Base-by-base conservation (phyloP, 2,888 invertebrate genomes). In the Phaedon cochleariae region DNA sequence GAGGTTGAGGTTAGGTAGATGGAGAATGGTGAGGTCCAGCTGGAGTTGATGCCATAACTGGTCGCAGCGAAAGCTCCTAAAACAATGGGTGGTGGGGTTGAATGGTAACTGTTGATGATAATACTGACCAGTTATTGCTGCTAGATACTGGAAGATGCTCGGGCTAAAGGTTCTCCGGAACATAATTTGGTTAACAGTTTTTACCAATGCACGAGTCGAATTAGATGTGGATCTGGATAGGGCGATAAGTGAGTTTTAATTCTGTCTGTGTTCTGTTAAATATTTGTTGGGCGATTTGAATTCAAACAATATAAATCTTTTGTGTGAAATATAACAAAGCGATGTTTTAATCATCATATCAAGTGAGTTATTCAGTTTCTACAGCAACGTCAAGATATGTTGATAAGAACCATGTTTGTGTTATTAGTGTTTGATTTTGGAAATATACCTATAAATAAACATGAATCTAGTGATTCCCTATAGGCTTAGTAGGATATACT, bases 11-110 rank as follows among this genome's bases (percentile, higher is more conserved):
- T 78, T 2, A 89, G 84, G 76, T 85, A 84, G n/a, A 86, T 84
- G 17, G 89, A 77, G 26, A 87, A 87, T 10, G 89, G 88, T 54
- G 89, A 88, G 10, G 89, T 86, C 89, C 89, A 89, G 54, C 88
- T 88, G 79, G 81, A 82, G 71, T 82, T 82, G 80, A 83, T 81
- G 12, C 82, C 82, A 70, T 80, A 79, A 34, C 77, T 76, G 18
- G 83, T 75, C 17, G 82, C 77, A 7, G 78, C 77, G 31, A 83
- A 20, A 6, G 57, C 26, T 10, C 45, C 57, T 57, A 22, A 21
- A 55, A 29, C n/a, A 15, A n/a, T 41, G 7, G n/a, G 15, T 2
- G 6, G 3, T 41, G 41, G 15, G 12, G 41, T 15, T n/a, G 15
- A 2, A 4, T 15, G 12, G 15, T 3, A 1, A 7, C 3, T 5